Conservation (phyloP, 2,113 vertebrate genomes). For the Myxocyprinus asiaticus region DNA sequence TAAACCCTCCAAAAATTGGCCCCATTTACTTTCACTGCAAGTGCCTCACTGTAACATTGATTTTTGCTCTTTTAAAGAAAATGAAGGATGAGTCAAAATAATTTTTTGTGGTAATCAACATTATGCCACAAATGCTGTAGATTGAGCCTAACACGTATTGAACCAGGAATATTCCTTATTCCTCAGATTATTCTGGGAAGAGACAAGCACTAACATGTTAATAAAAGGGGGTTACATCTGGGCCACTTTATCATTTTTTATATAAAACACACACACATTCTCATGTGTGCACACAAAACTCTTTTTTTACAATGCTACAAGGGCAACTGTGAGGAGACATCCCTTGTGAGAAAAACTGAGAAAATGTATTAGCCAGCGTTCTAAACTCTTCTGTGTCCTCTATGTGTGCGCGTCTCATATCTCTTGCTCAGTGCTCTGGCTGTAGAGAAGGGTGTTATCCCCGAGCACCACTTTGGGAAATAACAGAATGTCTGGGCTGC, state of each 20-base stretch:
- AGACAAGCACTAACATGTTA: constrained; percentile 43
- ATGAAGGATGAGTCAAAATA: too few relatives aligned
- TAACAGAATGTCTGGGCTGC: constrained; percentile 34
- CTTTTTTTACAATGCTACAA: constrained; percentile 26
- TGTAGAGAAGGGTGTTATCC: constrained; percentile 31
- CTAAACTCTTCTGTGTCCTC: constrained; percentile 5
- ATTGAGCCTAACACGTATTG: too few relatives aligned
- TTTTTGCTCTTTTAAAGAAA: too few relatives aligned
- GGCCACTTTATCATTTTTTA: constrained; percentile 33
- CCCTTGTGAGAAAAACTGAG: constrained; percentile 20
- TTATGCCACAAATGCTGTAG: too few relatives aligned
- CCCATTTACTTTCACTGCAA: too few relatives aligned
- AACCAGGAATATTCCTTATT: too few relatives aligned
- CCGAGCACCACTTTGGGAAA: constrained; percentile 38
- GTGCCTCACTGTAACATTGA: too few relatives aligned
- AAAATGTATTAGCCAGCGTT: constrained; percentile 18
- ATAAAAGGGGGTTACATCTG: constrained; percentile 37
- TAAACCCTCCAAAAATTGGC: too few relatives aligned
- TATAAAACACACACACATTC: not conserved
- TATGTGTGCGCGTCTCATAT: not conserved
- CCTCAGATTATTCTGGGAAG: constrained; percentile 17
- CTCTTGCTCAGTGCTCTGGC: not conserved
- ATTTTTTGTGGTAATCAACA: too few relatives aligned
- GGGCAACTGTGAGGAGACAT: constrained; percentile 20
- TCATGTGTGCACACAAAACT: not conserved